Evolutionary conservation across 2,113 vertebrate species (phyloP).

Genomic region (Nothocercus nigrocapillus): DNA sequence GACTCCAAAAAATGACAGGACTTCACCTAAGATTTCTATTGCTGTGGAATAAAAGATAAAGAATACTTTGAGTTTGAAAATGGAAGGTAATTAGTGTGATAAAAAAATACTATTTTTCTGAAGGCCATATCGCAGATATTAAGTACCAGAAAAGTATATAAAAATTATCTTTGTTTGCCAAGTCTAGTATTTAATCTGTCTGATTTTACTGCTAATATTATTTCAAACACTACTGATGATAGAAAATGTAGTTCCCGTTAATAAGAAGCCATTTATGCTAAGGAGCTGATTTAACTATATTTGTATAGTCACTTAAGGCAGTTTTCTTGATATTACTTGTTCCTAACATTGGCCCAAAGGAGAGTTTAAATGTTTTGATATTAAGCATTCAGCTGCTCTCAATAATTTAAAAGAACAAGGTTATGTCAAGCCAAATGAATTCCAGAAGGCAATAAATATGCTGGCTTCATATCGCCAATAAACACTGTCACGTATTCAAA

Average conservation of each 20-base stretch:
- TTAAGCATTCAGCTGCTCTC: background rate
- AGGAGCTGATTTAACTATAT: background rate
- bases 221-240: background rate
- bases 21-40: background rate
- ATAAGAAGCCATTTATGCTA: background rate
- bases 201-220: background rate
- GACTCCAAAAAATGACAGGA: background rate
- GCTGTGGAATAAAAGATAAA: background rate
- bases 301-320: background rate
- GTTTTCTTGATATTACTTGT: background rate
- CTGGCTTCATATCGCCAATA: background rate
- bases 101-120: background rate
- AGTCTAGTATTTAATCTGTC: background rate
- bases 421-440: background rate
- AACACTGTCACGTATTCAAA: background rate
- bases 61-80: background rate
- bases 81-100: background rate
- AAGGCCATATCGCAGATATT: background rate
- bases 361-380: constrained; percentile 9
- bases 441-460: constrained; percentile 34
- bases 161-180: background rate
- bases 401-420: background rate
- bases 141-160: background rate
- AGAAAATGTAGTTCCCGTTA: background rate
- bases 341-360: background rate